phyloP scores from a whole-genome alignment of 2,113 vertebrate genomes.

The Acrocephalus arundinaceus region DNA sequence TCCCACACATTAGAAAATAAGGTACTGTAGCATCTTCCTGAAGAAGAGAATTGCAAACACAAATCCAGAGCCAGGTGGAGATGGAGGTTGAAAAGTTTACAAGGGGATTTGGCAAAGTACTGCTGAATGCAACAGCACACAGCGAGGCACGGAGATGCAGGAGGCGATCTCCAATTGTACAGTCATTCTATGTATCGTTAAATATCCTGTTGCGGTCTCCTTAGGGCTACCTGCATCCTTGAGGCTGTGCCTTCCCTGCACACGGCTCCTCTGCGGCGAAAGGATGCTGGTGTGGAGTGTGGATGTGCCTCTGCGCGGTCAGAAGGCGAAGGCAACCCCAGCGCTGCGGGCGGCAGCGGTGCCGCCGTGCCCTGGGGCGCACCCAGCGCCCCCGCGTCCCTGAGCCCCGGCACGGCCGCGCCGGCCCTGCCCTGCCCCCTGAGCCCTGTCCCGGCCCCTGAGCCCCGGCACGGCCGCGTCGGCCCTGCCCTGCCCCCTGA shows the following conservation, averaged over 20 bases:
- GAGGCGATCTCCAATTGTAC: background rate
- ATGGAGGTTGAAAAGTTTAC: background rate
- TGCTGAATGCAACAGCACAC: background rate
- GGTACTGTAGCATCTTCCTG: background rate
- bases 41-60: background rate
- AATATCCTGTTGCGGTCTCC: background rate
- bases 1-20: background rate
- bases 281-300: background rate
- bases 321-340: accelerated
- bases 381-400: background rate
- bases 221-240: background rate
- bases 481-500: background rate
- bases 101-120: background rate
- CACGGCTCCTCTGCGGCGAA: accelerated
- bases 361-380: background rate
- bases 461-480: too few relatives aligned
- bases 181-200: accelerated
- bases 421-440: background rate
- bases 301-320: background rate
- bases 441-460: too few relatives aligned
- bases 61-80: background rate
- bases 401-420: too few relatives aligned
- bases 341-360: accelerated
- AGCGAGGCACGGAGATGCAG: accelerated
- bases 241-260: background rate